Conservation (phyloP, 2,888 invertebrate species). For the Synergus laeviventris region DNA sequence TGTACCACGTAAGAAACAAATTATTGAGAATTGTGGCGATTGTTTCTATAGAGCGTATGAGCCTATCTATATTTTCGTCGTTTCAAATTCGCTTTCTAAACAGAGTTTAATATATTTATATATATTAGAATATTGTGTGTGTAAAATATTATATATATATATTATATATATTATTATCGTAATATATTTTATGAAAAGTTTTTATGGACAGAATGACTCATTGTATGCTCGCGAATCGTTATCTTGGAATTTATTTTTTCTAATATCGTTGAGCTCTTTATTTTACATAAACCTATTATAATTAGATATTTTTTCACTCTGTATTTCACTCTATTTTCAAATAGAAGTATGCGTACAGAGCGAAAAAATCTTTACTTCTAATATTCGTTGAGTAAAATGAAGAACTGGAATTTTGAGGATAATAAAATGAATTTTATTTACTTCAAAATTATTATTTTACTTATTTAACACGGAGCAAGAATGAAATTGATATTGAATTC, state of each 20-base stretch:
- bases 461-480: background rate
- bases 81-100: constrained; percentile 36
- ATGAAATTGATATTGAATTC: background rate
- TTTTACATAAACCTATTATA: background rate
- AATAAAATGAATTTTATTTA: background rate
- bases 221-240: background rate
- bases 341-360: too few relatives aligned
- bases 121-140: constrained; percentile 59
- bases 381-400: too few relatives aligned
- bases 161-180: constrained; percentile 47
- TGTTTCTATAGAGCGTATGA: background rate
- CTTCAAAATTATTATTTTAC: background rate
- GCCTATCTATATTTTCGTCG: background rate
- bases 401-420: too few relatives aligned
- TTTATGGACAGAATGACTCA: constrained; percentile 45
- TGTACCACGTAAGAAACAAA: background rate
- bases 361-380: background rate
- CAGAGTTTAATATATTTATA: constrained; percentile 62
- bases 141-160: constrained; percentile 53
- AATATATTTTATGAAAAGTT: constrained; percentile 55
- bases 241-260: background rate
- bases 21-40: background rate
- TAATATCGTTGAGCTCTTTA: background rate
- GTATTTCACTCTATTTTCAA: too few relatives aligned
- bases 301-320: too few relatives aligned